Evolutionary conservation across 2,888 invertebrate genomes (phyloP).

Genomic region (Sipha maydis): DNA sequence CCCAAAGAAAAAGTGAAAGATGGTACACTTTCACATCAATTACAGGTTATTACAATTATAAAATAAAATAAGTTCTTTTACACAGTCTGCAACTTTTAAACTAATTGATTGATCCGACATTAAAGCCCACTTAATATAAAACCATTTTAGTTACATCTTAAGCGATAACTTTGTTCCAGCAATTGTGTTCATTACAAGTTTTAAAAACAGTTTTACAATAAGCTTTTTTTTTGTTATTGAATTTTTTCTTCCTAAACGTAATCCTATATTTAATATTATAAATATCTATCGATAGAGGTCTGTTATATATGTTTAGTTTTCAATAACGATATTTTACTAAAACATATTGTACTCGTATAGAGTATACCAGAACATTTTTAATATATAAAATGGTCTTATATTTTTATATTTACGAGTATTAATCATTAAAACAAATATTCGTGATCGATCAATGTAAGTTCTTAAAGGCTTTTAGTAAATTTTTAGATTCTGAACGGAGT

Average conservation of each 20-base stretch:
- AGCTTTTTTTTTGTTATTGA: not conserved
- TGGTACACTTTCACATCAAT: slow-evolving; percentile 27
- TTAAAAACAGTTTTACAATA: not conserved
- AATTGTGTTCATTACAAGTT: not conserved
- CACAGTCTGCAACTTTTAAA: not conserved
- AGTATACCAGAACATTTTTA: too few species aligned
- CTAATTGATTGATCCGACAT: not conserved
- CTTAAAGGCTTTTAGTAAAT: too few species aligned
- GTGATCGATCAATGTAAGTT: too few species aligned
- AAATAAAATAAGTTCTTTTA: not conserved
- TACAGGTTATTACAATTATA: not conserved
- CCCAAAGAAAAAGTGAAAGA: slow-evolving; percentile 36
- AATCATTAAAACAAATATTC: too few species aligned
- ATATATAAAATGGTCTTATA: too few species aligned
- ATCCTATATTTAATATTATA: not conserved
- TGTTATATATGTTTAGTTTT: not conserved
- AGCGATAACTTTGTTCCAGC: not conserved
- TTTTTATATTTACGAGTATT: too few species aligned
- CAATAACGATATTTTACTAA: not conserved
- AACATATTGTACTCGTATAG: too few species aligned
- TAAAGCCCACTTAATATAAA: not conserved
- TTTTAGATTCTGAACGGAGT: too few species aligned
- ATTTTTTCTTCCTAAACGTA: not conserved
- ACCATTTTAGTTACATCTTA: not conserved
- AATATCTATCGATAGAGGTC: not conserved